phyloP scores from a whole-genome alignment of 2,797 vertebrate species.

The Bovichtus diacanthus region DNA sequence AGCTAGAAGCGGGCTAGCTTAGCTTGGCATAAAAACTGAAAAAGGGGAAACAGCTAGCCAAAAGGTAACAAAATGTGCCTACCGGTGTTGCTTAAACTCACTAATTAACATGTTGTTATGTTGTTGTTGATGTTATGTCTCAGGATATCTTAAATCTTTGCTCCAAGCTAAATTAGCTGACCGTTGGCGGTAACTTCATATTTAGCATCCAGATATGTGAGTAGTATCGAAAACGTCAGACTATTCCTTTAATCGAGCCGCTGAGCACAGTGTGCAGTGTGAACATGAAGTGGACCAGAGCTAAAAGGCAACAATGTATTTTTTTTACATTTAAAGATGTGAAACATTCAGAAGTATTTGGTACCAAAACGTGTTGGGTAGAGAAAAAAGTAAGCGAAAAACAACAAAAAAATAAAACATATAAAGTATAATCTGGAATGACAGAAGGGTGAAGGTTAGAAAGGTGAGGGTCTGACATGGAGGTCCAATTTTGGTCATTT shows the following conservation, averaged over 20 bases:
- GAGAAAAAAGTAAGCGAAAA: not conserved
- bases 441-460: not conserved
- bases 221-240: not conserved
- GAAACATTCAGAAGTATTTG: not conserved
- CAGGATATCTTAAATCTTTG: not conserved
- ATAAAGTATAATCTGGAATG: not conserved
- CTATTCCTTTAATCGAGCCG: not conserved
- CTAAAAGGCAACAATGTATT: not conserved
- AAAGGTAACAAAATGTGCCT: no score
- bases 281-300: not conserved
- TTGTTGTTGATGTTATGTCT: no score
- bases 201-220: not conserved
- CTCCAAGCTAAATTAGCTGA: not conserved
- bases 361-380: not conserved
- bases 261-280: no score
- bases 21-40: not conserved
- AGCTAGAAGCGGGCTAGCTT: not conserved
- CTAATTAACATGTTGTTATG: not conserved
- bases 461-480: not conserved
- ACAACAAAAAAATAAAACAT: not conserved
- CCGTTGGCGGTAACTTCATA: not conserved
- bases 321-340: not conserved
- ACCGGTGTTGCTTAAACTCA: not conserved
- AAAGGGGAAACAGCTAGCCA: not conserved
- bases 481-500: conserved; percentile 3